These are phyloP conservation scores for Oreotragus oreotragus DNA, from an alignment of 2,113 vertebrate species.

Conservation along the genomic window DNA sequence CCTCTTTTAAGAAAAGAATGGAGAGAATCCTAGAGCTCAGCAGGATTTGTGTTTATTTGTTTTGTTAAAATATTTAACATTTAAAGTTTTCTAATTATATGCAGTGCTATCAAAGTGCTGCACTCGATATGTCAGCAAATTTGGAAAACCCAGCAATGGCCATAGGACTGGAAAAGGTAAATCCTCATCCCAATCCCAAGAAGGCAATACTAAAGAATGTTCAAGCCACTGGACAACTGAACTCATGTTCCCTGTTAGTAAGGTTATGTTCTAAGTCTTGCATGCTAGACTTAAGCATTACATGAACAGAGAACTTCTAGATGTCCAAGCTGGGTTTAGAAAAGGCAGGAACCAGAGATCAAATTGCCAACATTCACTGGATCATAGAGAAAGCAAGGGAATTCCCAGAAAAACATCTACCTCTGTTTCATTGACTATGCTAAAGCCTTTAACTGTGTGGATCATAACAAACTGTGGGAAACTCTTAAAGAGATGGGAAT, in stretches of 20 bases:
- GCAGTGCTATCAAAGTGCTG: background rate
- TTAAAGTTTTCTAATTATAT: background rate
- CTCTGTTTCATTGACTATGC: background rate
- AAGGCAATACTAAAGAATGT: background rate
- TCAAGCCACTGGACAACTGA: background rate
- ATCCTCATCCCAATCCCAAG: background rate
- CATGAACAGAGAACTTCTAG: background rate
- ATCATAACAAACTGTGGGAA: background rate
- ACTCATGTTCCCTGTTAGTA: background rate
- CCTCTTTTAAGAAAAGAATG: background rate
- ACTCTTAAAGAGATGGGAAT: background rate
- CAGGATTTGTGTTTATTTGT: background rate
- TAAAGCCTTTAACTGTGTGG: background rate
- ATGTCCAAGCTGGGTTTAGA: background rate
- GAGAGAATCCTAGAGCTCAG: background rate
- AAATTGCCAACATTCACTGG: background rate
- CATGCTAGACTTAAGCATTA: background rate
- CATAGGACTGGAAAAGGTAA: background rate
- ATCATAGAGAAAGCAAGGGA: background rate
- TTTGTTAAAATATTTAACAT: background rate
- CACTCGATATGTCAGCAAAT: background rate
- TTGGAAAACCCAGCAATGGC: background rate
- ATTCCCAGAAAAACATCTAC: background rate
- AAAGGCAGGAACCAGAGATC: background rate
- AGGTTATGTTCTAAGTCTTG: background rate